Conservation (phyloP, 2,797 vertebrate genomes). For the Mycteria americana region DNA sequence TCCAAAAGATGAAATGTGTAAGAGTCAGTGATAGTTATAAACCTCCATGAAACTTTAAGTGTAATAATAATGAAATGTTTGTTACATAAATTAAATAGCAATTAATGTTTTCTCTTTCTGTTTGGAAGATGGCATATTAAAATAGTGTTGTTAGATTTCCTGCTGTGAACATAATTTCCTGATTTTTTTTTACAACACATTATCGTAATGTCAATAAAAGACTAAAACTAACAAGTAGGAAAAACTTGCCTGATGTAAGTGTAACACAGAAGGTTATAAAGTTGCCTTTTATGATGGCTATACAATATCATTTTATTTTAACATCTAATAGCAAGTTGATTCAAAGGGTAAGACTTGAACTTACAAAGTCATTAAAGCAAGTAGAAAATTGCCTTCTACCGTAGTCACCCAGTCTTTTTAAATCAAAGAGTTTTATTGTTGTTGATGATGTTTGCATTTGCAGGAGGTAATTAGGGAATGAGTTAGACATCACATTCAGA, state of each 20-base stretch:
- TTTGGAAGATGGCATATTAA: conserved; percentile 75
- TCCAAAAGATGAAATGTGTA: conserved; percentile 24
- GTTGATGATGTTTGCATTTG: conserved; percentile 61
- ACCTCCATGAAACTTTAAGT: conserved; percentile 68
- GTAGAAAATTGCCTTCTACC: conserved; percentile 65
- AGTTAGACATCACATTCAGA: neutral
- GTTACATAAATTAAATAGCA: conserved; percentile 76
- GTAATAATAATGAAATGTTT: conserved; percentile 75
- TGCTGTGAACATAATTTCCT: conserved; percentile 85
- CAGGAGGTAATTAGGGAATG: conserved; percentile 58
- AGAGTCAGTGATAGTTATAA: conserved; percentile 55
- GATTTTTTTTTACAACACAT: conserved; percentile 74
- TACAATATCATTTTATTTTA: conserved; percentile 67
- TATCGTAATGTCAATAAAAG: conserved; percentile 57
- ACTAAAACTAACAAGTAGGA: conserved; percentile 65
- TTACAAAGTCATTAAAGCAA: conserved; percentile 68
- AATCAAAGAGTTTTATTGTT: conserved; percentile 63
- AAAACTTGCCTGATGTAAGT: conserved; percentile 50
- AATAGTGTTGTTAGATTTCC: conserved; percentile 74
- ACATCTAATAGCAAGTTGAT: conserved; percentile 68
- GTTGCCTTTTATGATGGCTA: conserved; percentile 54
- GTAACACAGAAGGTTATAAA: conserved; percentile 44
- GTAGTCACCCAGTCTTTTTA: conserved; percentile 58
- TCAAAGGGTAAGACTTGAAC: conserved; percentile 64
- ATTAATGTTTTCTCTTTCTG: conserved; percentile 76